Percentiles rank a stretch among this genome's conserved stretches.
Evolutionary conservation across 1,140 invertebrate species (phyloP).

Genomic region (Drosophila hydei): DNA sequence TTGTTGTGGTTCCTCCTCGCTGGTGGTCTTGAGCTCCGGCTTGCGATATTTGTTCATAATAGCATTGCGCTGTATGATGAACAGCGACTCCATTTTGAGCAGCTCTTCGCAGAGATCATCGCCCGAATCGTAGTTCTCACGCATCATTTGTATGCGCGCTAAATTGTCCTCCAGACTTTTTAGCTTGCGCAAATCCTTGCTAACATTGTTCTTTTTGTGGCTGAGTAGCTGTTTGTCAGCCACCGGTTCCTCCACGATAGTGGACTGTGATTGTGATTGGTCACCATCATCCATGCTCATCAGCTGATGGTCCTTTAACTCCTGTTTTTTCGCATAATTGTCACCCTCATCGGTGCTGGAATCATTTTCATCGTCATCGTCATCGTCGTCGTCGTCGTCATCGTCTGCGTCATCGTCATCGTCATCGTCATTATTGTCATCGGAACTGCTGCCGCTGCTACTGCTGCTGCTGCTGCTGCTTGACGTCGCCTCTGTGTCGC

Average conservation of each 20-base stretch:
- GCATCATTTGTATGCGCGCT: slow-evolving; percentile 79
- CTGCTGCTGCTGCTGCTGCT: slow-evolving; percentile 35
- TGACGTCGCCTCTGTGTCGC: slow-evolving; percentile 25
- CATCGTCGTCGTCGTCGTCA: slow-evolving; percentile 31
- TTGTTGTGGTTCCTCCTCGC: slow-evolving; percentile 25
- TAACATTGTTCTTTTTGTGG: slow-evolving; percentile 67
- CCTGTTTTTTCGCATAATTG: slow-evolving; percentile 7
- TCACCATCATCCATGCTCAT: slow-evolving; percentile 5
- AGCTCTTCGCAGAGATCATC: slow-evolving; percentile 78
- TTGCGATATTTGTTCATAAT: slow-evolving; percentile 79
- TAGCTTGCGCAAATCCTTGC: slow-evolving; percentile 71
- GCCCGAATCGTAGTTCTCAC: slow-evolving; percentile 73
- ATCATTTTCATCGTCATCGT: slow-evolving; percentile 1
- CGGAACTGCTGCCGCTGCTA: slow-evolving; percentile 41
- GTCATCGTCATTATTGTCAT: slow-evolving; percentile 10
- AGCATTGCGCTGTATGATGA: slow-evolving; percentile 74
- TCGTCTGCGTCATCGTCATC: slow-evolving; percentile 27
- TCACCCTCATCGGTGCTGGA: slow-evolving; percentile 15
- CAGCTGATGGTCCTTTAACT: slow-evolving; percentile 19
- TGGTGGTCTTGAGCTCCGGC: slow-evolving; percentile 47
- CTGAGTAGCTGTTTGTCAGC: slow-evolving; percentile 26
- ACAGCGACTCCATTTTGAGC: slow-evolving; percentile 78
- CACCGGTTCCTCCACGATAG: neutral
- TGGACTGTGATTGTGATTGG: slow-evolving; percentile 15
- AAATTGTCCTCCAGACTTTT: slow-evolving; percentile 75